These are phyloP conservation scores for Anseranas semipalmata DNA, from an alignment of 2,113 vertebrate genomes.

Conservation along the genomic window DNA sequence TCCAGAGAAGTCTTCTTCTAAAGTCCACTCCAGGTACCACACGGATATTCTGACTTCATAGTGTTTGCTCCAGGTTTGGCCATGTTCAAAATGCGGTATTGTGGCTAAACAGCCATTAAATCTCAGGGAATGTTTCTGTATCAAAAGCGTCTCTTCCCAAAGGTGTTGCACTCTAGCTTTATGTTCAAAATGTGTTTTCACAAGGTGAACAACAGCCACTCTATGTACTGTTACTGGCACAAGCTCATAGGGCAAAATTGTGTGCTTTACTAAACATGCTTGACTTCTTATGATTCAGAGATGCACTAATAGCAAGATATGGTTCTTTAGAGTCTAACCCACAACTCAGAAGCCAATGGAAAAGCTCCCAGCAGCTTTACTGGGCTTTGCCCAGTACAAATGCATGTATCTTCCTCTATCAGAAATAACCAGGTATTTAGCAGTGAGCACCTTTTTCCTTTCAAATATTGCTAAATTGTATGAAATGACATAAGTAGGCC, in stretches of 20 bases:
- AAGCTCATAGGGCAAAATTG: background rate
- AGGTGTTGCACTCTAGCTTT: background rate
- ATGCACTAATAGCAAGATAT: background rate
- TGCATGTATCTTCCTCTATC: rapidly evolving
- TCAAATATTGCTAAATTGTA: background rate
- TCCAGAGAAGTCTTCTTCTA: background rate
- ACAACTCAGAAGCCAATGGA: background rate
- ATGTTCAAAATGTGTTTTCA: background rate
- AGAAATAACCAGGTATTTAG: background rate
- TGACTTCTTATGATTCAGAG: background rate
- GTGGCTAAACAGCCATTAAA: background rate
- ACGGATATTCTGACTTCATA: background rate
- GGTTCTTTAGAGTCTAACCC: background rate
- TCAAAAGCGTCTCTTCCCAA: background rate
- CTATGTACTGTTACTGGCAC: background rate
- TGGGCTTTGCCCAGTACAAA: background rate
- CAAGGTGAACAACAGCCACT: background rate
- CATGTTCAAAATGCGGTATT: background rate
- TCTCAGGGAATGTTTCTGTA: background rate
- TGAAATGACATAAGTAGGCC: constrained; percentile 24
- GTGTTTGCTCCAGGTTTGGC: background rate
- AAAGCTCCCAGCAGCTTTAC: background rate
- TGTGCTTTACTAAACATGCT: background rate
- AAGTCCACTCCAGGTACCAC: background rate
- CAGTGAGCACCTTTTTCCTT: background rate